These are phyloP conservation scores for Stenichneumon culpator DNA, from an alignment of 2,888 invertebrate species.

Conservation along the genomic window DNA sequence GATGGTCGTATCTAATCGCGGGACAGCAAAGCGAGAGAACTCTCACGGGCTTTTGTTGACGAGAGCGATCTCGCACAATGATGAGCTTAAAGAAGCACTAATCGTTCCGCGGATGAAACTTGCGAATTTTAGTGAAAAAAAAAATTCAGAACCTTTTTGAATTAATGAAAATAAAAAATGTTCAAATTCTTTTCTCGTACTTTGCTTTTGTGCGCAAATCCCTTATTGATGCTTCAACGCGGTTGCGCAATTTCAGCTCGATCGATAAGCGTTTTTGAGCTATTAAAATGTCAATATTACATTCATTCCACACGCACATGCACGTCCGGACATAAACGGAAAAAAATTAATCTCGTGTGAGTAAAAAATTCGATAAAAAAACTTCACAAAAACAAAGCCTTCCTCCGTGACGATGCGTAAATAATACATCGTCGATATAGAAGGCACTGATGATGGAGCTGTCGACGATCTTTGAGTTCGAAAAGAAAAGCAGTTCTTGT, in stretches of 20 bases:
- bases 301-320: too few species aligned
- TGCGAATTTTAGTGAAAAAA: constrained; percentile 30
- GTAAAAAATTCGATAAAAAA: too few species aligned
- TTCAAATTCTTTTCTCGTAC: too few species aligned
- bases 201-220: too few species aligned
- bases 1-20: constrained; percentile 57
- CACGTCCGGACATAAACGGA: too few species aligned
- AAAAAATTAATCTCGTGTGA: too few species aligned
- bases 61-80: constrained; percentile 14
- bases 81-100: constrained; percentile 38
- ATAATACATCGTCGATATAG: background rate
- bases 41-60: constrained; percentile 21
- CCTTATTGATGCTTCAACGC: too few species aligned
- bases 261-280: too few species aligned
- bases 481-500: background rate
- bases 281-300: too few species aligned
- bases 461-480: background rate
- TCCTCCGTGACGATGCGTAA: background rate
- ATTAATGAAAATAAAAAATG: too few species aligned
- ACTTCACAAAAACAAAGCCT: too few species aligned
- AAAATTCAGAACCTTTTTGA: background rate
- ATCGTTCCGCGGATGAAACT: constrained; percentile 44
- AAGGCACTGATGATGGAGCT: background rate
- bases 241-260: too few species aligned
- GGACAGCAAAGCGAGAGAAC: constrained; percentile 31